Evolutionary conservation across 2,888 invertebrate species (phyloP).

Genomic region (Thymelicus lineola): DNA sequence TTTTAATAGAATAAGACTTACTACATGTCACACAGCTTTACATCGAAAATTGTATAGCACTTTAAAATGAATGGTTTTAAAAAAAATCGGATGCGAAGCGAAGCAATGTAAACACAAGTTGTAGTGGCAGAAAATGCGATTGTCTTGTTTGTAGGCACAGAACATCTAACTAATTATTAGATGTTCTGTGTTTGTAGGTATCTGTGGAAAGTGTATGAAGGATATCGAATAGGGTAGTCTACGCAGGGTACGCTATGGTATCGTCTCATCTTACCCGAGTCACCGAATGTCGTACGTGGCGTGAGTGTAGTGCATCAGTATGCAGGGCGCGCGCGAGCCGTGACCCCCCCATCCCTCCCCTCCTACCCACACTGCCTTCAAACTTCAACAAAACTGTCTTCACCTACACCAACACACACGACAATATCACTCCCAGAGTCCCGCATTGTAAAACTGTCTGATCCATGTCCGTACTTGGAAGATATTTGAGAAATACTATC

Average conservation of each 20-base stretch:
- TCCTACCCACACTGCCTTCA: constrained; percentile 43
- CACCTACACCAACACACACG: constrained; percentile 54
- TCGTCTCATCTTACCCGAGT: background rate
- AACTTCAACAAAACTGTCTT: constrained; percentile 19
- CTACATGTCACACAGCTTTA: no score
- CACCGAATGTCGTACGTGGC: constrained; percentile 22
- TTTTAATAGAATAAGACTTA: no score
- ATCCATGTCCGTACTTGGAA: no score
- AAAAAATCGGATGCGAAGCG: no score
- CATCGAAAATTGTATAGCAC: no score
- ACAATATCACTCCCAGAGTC: constrained; percentile 52
- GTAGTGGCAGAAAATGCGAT: background rate
- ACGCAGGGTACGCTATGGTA: constrained; percentile 18
- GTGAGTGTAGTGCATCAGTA: constrained; percentile 61
- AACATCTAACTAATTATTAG: no score
- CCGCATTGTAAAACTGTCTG: background rate
- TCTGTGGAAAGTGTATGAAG: background rate
- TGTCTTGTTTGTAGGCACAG: no score
- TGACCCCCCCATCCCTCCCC: constrained; percentile 66
- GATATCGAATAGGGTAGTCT: constrained; percentile 8
- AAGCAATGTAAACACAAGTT: no score
- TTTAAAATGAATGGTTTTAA: no score
- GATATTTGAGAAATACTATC: no score
- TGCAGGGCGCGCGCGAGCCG: constrained; percentile 66
- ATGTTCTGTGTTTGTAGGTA: no score